These are phyloP conservation scores for Sphenopsis melanotis DNA, from an alignment of 2,797 vertebrate genomes.

Conservation along the genomic window DNA sequence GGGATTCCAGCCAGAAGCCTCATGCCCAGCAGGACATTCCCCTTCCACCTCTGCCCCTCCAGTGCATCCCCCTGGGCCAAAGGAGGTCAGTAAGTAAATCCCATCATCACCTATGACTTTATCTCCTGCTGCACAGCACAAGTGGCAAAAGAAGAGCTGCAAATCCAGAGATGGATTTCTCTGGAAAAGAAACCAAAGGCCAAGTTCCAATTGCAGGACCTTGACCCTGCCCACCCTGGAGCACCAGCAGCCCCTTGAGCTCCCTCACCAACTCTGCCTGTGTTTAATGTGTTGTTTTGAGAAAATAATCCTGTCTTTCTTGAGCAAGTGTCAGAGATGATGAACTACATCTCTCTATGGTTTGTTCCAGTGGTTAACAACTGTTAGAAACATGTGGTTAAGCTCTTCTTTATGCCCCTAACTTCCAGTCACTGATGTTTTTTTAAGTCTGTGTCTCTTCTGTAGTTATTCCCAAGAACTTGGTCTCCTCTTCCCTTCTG, in stretches of 20 bases:
- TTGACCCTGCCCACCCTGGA: neutral
- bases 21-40: rapidly evolving
- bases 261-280: neutral
- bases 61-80: neutral
- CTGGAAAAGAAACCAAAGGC: neutral
- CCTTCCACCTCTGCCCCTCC: neutral
- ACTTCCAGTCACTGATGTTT: neutral
- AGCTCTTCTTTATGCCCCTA: neutral
- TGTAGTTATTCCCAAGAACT: neutral
- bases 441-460: neutral
- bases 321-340: neutral
- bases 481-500: neutral
- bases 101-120: rapidly evolving
- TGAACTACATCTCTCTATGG: neutral
- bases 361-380: neutral
- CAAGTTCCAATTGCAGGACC: neutral
- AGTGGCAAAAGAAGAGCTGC: neutral
- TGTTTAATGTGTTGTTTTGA: rapidly evolving
- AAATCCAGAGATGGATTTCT: neutral
- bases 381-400: neutral
- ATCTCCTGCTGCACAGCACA: neutral
- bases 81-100: rapidly evolving
- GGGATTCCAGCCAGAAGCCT: neutral
- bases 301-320: neutral
- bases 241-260: neutral